Percentiles rank a stretch among this genome's conserved stretches.
Conservation (phyloP, 2,888 invertebrate genomes). For the Drosophila neotestacea region DNA sequence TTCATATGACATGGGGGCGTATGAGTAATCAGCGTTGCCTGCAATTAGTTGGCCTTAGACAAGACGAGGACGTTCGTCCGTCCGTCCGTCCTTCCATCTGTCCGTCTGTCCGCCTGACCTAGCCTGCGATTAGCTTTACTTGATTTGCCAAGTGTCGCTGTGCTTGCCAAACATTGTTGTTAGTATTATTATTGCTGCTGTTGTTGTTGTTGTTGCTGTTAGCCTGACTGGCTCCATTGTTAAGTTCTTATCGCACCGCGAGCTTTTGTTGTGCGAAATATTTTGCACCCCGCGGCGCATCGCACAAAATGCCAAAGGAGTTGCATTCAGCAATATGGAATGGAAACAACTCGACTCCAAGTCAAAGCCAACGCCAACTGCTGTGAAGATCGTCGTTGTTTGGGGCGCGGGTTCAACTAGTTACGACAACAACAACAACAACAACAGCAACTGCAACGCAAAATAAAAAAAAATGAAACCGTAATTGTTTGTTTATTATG, state of each 20-base stretch:
- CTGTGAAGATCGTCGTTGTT: conserved; percentile 45
- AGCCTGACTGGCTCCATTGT: conserved; percentile 55
- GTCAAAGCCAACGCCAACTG: conserved; percentile 43
- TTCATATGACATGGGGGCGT: conserved; percentile 63
- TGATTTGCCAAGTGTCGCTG: conserved; percentile 52
- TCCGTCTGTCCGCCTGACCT: conserved; percentile 11
- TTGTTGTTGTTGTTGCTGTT: conserved; percentile 15
- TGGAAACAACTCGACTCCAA: conserved; percentile 18
- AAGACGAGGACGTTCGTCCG: conserved; percentile 21
- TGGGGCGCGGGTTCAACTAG: conserved; percentile 48
- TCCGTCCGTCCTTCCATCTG: not conserved
- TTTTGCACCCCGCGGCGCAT: conserved; percentile 69
- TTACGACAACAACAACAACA: conserved; percentile 18
- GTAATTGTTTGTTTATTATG: conserved; percentile 84
- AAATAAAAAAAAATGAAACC: conserved; percentile 51
- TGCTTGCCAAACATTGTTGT: conserved; percentile 12
- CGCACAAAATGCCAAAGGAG: conserved; percentile 65
- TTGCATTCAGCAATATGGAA: conserved; percentile 48
- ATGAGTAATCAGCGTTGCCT: conserved; percentile 69
- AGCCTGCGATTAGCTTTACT: conserved; percentile 55
- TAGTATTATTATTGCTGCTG: conserved; percentile 8
- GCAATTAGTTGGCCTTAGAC: conserved; percentile 72
- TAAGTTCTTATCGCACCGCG: conserved; percentile 67
- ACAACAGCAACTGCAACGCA: conserved; percentile 4
- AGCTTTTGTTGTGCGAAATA: conserved; percentile 69